Evolutionary conservation across 1,140 invertebrate species (phyloP), one percentile per base, ranked within the genome.

Genomic region (Trichoplusia ni): DNA sequence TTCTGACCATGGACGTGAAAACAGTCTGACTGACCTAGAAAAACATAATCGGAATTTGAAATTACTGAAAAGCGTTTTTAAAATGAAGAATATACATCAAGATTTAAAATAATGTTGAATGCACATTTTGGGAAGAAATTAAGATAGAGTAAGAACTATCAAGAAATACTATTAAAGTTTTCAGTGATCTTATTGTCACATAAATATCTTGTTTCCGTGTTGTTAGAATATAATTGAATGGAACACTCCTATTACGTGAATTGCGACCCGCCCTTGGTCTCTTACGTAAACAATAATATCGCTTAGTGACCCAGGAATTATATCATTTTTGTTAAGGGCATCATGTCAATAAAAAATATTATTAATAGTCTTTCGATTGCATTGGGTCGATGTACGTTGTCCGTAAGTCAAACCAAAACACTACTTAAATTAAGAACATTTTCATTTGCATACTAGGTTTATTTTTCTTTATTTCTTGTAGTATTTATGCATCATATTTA

Each of bases 181-280:
- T 21, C 19, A 44, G 11, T 21, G n/a, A 6, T 47, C 13, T n/a
- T 47, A 8, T 18, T 16, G 2, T n/a, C 27, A 16, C 8, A 16
- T 47, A 47, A 47, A 47, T 47, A 47, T 29, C 18, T 29, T 47
- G 40, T 9, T 44, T 9, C 25, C 9, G 25, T 47, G 44, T 47
- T 47, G 44, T 29, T 14, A 47, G 2, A 47, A 47, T 29, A 47
- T 47, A 47, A 47, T 47, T 47, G 44, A 47, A 47, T 47, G 44
- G 13, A 29, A 18, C 13, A 11, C 44, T 29, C 31, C 44, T 25
- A 47, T 47, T 47, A 47, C 44, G 25, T 4, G 7, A 13, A 29
- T 47, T 29, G 25, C 11, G 44, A 29, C 31, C 31, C 44, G 23
- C 25, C 40, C 40, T 44, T 44, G 25, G 23, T 29, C n/a, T 27